These are phyloP conservation scores for Cydia fagiglandana DNA, from an alignment of 1,140 invertebrate genomes.

Conservation along the genomic window DNA sequence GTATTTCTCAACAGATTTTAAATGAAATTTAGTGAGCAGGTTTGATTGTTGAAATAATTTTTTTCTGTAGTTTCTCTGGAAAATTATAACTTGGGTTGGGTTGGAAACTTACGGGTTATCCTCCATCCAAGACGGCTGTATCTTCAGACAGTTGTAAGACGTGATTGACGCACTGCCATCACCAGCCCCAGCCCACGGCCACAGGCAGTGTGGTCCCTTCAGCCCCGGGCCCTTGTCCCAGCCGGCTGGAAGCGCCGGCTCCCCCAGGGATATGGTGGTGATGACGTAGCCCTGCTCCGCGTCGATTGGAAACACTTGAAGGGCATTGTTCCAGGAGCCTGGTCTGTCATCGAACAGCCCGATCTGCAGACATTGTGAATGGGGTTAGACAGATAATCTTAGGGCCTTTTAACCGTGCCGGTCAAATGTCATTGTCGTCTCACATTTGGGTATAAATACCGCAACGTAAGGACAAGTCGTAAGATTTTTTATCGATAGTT, in stretches of 20 bases:
- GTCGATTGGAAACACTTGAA: slow-evolving; percentile 47
- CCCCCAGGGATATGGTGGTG: slow-evolving; percentile 60
- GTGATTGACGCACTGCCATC: slow-evolving; percentile 47
- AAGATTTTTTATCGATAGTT: too few species aligned
- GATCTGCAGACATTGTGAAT: slow-evolving; percentile 55
- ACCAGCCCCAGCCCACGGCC: slow-evolving; percentile 68
- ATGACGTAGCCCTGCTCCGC: slow-evolving; percentile 52
- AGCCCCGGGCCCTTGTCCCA: slow-evolving; percentile 57
- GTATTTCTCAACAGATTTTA: too few species aligned
- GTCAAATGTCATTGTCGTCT: too few species aligned
- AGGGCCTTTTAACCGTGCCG: too few species aligned
- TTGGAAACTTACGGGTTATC: slow-evolving; percentile 68
- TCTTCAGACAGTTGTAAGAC: slow-evolving; percentile 67
- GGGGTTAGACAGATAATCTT: neutral
- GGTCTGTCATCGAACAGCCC: slow-evolving; percentile 63
- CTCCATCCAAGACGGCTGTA: slow-evolving; percentile 75
- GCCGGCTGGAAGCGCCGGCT: slow-evolving; percentile 53
- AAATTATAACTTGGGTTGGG: too few species aligned
- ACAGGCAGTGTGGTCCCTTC: slow-evolving; percentile 65
- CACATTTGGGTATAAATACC: too few species aligned
- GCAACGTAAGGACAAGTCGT: too few species aligned
- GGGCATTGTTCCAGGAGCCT: slow-evolving; percentile 53
- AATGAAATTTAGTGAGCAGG: too few species aligned
- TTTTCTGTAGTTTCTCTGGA: too few species aligned
- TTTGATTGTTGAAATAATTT: too few species aligned